These are phyloP conservation scores for Andinoacara biseriatus DNA, from an alignment of 2,113 vertebrate species.

Conservation along the genomic window DNA sequence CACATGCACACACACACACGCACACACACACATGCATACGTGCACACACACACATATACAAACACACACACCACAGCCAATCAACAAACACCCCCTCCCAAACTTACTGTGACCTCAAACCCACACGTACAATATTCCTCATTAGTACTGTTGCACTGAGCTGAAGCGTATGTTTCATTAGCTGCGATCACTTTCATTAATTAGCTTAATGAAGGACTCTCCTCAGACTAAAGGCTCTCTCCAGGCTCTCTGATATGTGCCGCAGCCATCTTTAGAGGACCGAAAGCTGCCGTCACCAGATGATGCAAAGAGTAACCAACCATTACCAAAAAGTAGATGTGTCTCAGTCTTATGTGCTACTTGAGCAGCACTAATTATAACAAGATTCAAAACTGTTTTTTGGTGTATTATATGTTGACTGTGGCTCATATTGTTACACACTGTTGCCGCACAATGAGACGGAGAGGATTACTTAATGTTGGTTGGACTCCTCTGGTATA, in stretches of 20 bases:
- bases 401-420: neutral
- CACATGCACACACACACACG: neutral
- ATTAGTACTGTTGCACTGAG: neutral
- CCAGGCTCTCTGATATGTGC: neutral
- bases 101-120: conserved; percentile 7
- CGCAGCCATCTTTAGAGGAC: neutral
- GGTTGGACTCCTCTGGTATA: neutral
- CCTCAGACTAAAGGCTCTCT: conserved; percentile 29
- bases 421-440: neutral
- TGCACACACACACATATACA: neutral
- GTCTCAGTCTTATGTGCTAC: neutral
- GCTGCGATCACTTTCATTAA: conserved; percentile 47
- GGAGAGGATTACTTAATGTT: neutral
- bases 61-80: neutral
- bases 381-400: neutral
- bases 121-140: conserved; percentile 10
- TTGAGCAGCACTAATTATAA: neutral
- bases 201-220: conserved; percentile 44
- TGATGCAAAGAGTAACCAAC: conserved; percentile 7
- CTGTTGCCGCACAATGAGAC: neutral
- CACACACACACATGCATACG: neutral
- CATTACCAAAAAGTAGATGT: neutral
- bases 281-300: neutral
- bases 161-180: conserved; percentile 28
- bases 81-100: neutral